Evolutionary conservation across 1,140 invertebrate genomes (phyloP).

Genomic region (Phymorhynchus buccinoides): DNA sequence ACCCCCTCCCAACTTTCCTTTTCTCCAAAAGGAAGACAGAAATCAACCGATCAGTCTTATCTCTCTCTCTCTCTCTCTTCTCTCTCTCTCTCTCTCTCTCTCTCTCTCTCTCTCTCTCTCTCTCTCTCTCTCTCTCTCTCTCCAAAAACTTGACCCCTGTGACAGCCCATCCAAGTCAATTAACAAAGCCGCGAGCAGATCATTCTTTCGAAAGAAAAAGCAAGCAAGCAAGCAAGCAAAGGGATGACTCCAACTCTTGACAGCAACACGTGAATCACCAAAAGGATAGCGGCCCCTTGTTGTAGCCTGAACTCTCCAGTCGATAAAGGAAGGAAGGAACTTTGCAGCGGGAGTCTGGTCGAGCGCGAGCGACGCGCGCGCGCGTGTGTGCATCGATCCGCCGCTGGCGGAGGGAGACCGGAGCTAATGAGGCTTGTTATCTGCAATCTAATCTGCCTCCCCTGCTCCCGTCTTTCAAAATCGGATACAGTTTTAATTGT

Average conservation of each 20-base stretch:
- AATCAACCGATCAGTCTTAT: no score
- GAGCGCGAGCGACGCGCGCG: no score
- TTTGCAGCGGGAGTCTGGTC: not conserved
- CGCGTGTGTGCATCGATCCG: not conserved
- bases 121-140: not conserved
- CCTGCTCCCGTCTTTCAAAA: not conserved
- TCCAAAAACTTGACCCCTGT: not conserved
- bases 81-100: not conserved
- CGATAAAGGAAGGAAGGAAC: slow-evolving; percentile 1
- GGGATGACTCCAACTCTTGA: no score
- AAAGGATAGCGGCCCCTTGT: not conserved
- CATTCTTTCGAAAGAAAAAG: slow-evolving; percentile 5
- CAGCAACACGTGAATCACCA: slow-evolving; percentile 10
- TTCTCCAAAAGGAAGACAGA: no score
- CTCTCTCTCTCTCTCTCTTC: no score
- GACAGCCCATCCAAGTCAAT: not conserved
- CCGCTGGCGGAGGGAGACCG: not conserved
- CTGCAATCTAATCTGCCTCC: not conserved
- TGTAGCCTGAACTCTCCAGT: not conserved
- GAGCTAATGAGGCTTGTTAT: slow-evolving; percentile 1
- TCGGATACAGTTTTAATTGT: slow-evolving; percentile 12
- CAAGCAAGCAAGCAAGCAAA: not conserved
- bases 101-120: not conserved
- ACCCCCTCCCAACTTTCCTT: no score
- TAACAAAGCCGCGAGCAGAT: not conserved